Evolutionary conservation across 2,797 vertebrate genomes (phyloP).

Genomic region (Mareca penelope): DNA sequence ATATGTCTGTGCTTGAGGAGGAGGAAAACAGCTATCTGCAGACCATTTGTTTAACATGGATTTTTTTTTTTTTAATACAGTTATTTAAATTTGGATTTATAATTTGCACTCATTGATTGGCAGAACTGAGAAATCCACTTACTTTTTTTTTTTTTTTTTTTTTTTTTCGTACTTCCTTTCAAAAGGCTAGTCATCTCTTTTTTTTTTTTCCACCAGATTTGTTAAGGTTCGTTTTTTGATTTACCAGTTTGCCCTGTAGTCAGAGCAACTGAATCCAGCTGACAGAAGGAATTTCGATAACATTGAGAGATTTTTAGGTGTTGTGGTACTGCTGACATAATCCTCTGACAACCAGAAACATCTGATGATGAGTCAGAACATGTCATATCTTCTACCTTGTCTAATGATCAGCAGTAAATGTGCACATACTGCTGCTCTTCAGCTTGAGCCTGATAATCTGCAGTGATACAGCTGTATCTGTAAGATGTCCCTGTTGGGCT

Average conservation of each 20-base stretch:
- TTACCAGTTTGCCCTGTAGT: background rate
- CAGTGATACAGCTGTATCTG: background rate
- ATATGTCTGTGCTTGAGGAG: background rate
- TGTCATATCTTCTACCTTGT: background rate
- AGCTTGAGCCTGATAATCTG: background rate
- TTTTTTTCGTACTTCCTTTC: background rate
- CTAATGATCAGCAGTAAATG: background rate
- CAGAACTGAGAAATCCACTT: background rate
- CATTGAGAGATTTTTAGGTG: background rate
- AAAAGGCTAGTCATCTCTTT: background rate
- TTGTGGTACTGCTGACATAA: background rate
- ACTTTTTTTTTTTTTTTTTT: fast-evolving
- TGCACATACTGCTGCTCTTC: background rate
- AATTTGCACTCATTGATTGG: background rate
- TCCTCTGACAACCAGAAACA: background rate
- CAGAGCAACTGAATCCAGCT: background rate
- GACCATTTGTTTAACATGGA: background rate
- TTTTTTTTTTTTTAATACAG: background rate
- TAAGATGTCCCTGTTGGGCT: background rate
- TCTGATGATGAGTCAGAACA: background rate
- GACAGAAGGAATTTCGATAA: background rate
- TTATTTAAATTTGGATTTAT: background rate
- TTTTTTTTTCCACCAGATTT: background rate
- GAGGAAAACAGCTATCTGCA: background rate
- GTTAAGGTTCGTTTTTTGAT: background rate